Conservation (phyloP, 2,113 vertebrate genomes). For the Brachyhypopomus occidentalis region DNA sequence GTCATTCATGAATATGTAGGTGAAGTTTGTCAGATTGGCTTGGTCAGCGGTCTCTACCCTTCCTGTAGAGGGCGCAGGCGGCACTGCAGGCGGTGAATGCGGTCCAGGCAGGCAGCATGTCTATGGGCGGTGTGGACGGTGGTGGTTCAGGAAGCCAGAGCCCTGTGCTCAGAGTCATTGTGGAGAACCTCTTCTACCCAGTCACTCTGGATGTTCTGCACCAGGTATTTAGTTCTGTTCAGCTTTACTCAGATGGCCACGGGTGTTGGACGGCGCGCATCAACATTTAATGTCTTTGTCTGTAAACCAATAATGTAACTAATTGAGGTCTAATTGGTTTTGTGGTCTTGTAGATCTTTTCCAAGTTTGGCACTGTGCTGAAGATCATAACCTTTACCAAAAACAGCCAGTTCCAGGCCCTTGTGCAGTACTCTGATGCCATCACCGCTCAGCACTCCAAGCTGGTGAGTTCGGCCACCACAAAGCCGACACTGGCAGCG, state of each 20-base stretch:
- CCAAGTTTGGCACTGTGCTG: slow-evolving; percentile 94
- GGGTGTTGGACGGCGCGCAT: no score
- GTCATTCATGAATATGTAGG: not conserved
- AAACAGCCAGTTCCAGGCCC: slow-evolving; percentile 96
- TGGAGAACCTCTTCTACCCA: slow-evolving; percentile 97
- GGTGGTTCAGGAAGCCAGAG: slow-evolving; percentile 77
- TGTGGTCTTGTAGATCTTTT: slow-evolving; percentile 84
- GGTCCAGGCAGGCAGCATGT: slow-evolving; percentile 81
- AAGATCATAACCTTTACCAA: slow-evolving; percentile 98
- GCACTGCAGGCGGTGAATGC: slow-evolving; percentile 93
- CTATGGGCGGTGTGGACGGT: slow-evolving; percentile 71
- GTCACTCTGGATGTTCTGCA: slow-evolving; percentile 97
- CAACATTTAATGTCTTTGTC: not conserved
- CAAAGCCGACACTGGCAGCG: not conserved
- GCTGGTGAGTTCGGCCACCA: slow-evolving; percentile 76
- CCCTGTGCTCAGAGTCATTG: slow-evolving; percentile 92
- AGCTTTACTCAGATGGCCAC: no score
- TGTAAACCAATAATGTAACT: no score
- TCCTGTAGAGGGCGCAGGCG: slow-evolving; percentile 87
- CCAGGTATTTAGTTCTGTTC: slow-evolving; percentile 76
- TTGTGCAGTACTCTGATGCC: slow-evolving; percentile 89
- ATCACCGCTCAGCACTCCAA: slow-evolving; percentile 93
- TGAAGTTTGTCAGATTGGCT: not conserved
- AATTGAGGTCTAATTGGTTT: no score
- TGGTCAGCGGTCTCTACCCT: not conserved